These are phyloP conservation scores for Hirundo rustica DNA, from an alignment of 2,797 vertebrate genomes.

Conservation along the genomic window DNA sequence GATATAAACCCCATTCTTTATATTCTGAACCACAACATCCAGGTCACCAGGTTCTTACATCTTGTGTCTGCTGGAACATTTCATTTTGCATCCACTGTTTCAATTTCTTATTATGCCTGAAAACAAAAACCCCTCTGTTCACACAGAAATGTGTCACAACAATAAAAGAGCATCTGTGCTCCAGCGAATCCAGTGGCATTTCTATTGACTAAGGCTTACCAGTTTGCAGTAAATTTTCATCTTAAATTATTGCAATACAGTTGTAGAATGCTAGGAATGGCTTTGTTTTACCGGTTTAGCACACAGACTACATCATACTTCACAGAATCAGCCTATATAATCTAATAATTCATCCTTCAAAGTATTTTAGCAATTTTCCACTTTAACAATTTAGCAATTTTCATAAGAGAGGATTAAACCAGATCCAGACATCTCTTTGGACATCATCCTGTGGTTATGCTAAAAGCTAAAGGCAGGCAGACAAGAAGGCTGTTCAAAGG, in stretches of 20 bases:
- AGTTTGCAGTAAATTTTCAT: not conserved
- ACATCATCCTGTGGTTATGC: not conserved
- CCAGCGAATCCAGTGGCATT: not conserved
- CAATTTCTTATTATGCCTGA: not conserved
- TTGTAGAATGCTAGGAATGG: not conserved
- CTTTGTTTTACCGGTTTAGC: not conserved
- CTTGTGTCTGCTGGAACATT: not conserved
- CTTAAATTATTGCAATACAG: not conserved
- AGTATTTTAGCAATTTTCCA: not conserved
- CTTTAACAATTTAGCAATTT: not conserved
- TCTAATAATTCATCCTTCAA: not conserved
- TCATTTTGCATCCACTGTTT: not conserved
- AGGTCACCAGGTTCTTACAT: not conserved
- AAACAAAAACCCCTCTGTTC: conserved; percentile 10
- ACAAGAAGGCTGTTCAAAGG: not conserved
- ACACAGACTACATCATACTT: not conserved
- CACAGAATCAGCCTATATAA: not conserved
- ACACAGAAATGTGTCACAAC: not conserved
- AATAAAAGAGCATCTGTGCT: conserved; percentile 5
- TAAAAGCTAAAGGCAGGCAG: not conserved
- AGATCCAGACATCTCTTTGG: not conserved
- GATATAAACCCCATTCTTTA: not conserved
- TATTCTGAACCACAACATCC: not conserved
- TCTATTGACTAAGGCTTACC: not conserved
- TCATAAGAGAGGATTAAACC: not conserved